Conservation (phyloP, 2,113 vertebrate species). For the Phylloscopus trochilus region DNA sequence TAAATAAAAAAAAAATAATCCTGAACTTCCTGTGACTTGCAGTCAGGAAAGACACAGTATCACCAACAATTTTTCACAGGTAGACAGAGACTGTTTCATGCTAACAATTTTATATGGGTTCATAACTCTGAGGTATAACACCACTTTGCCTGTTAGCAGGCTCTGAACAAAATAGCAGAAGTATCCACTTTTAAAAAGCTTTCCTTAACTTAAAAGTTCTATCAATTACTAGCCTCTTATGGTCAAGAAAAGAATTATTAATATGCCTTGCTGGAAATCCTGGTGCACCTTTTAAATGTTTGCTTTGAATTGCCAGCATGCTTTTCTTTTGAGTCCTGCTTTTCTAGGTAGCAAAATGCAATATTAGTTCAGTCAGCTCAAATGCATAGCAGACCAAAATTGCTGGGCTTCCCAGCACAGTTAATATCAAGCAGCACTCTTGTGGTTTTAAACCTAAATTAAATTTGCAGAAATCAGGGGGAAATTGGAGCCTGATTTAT, state of each 20-base stretch:
- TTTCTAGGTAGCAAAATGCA: neutral
- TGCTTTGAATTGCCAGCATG: neutral
- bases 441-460: neutral
- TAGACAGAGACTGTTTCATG: neutral
- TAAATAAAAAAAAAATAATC: neutral
- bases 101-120: neutral
- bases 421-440: neutral
- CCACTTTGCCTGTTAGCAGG: neutral
- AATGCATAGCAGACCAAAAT: neutral
- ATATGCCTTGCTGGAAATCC: neutral
- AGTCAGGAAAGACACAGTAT: neutral
- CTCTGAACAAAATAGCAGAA: neutral
- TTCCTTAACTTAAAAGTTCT: neutral
- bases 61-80: neutral
- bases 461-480: neutral
- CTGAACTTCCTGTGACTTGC: neutral
- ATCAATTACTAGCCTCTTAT: neutral
- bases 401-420: neutral
- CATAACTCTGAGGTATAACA: neutral
- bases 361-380: neutral
- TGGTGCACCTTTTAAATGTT: neutral
- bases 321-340: neutral
- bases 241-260: neutral
- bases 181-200: neutral
- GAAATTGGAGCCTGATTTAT: neutral